A percentile compares a stretch with the other conserved stretches of the same genome.
Conservation (phyloP, 1,140 invertebrate species). For the Diabrotica undecimpunctata region DNA sequence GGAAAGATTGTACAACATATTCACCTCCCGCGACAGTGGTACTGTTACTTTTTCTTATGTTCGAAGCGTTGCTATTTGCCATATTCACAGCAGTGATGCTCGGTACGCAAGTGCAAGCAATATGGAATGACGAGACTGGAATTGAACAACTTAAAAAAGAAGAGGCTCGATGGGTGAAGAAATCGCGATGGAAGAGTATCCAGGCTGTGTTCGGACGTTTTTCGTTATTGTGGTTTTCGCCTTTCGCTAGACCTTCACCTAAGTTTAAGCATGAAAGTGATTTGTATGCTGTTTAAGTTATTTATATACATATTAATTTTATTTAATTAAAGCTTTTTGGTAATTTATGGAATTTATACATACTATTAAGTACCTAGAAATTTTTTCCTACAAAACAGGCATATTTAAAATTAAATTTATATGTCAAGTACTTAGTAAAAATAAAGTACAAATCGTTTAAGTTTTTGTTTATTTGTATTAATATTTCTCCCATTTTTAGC, state of each 20-base stretch:
- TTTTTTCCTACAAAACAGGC: no score
- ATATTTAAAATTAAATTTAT: no score
- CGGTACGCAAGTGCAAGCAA: conserved; percentile 87
- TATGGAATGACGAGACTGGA: conserved; percentile 98
- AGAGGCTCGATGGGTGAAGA: conserved; percentile 84
- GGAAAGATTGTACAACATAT: conserved; percentile 89
- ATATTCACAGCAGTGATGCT: conserved; percentile 99
- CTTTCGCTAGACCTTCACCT: conserved; percentile 79
- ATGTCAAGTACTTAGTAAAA: no score
- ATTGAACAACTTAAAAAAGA: conserved; percentile 95
- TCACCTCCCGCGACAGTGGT: conserved; percentile 95
- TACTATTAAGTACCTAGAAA: neutral
- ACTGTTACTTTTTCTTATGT: conserved; percentile 90
- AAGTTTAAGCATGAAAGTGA: conserved; percentile 72
- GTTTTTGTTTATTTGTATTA: no score
- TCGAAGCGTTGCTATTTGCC: conserved; percentile 95
- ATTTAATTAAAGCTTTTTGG: conserved; percentile 4
- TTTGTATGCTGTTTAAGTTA: conserved; percentile 67
- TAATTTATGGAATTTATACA: neutral
- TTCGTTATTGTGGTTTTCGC: conserved; percentile 90
- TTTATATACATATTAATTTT: conserved; percentile 19
- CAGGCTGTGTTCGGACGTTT: conserved; percentile 93
- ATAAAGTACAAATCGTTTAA: no score
- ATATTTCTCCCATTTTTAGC: no score
- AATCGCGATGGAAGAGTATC: conserved; percentile 89